Percentiles rank a stretch among this genome's conserved stretches.
These are phyloP conservation scores for Psittacula cyanocephala DNA, from an alignment of 2,113 vertebrate species.

Conservation along the genomic window DNA sequence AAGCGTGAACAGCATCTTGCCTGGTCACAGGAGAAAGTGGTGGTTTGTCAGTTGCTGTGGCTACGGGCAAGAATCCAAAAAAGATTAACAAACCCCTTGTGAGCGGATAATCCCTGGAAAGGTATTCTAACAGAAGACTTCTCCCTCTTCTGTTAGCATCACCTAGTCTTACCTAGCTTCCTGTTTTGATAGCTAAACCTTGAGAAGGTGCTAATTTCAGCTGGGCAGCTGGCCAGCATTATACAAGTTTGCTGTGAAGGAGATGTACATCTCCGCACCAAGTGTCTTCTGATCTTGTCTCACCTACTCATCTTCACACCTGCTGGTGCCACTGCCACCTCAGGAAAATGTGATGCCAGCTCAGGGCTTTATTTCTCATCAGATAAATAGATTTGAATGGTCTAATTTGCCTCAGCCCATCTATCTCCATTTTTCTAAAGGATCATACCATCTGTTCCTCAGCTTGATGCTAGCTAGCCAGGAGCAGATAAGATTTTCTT, in stretches of 20 bases:
- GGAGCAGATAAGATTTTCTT: not conserved
- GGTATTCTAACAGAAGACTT: not conserved
- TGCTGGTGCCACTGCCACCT: not conserved
- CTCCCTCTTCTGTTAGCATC: not conserved
- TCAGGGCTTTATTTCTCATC: not conserved
- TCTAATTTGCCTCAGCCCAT: not conserved
- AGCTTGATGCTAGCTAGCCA: not conserved
- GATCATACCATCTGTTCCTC: not conserved
- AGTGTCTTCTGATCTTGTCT: not conserved
- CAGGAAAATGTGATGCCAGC: not conserved
- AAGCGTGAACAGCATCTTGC: not conserved
- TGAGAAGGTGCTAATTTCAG: not conserved
- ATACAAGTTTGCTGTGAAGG: not conserved
- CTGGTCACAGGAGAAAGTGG: not conserved
- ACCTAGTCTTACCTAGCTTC: not conserved
- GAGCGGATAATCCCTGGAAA: constrained; percentile 28
- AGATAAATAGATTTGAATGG: not conserved
- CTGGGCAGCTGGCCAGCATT: not conserved
- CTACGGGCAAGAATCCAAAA: constrained; percentile 16
- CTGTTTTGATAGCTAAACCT: not conserved
- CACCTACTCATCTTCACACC: not conserved
- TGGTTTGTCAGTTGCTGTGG: constrained; percentile 1
- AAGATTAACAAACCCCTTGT: not conserved
- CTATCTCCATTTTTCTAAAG: not conserved
- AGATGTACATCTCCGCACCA: not conserved